Evolutionary conservation across 1,140 invertebrate species (phyloP).

Genomic region (Laodelphax striatellus): DNA sequence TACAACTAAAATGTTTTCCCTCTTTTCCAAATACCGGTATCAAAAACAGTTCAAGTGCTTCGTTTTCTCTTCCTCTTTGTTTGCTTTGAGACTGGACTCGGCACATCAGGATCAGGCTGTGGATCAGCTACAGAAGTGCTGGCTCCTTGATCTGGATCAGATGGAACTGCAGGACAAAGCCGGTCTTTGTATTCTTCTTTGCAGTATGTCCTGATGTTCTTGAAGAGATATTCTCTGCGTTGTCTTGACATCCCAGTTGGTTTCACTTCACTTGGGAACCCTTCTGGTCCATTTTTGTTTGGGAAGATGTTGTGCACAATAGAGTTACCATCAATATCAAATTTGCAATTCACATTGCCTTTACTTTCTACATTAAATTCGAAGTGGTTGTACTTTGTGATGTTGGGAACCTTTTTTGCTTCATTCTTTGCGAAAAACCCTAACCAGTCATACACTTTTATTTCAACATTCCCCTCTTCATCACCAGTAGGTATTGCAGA

Average conservation of each 20-base stretch:
- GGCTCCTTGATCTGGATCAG: background rate
- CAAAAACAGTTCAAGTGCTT: background rate
- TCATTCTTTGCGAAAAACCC: constrained; percentile 1
- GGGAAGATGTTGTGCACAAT: constrained; percentile 2
- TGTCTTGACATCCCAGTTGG: background rate
- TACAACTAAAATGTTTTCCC: background rate
- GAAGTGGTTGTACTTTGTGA: constrained; percentile 10
- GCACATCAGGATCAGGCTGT: too few relatives aligned
- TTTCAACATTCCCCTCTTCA: constrained; percentile 8
- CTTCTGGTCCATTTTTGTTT: background rate
- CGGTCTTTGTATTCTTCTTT: constrained; percentile 7
- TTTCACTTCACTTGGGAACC: background rate
- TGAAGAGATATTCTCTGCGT: constrained; percentile 7
- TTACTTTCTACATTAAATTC: constrained; percentile 2
- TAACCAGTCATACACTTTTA: constrained; percentile 8
- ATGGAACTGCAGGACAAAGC: background rate
- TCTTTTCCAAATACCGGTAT: background rate
- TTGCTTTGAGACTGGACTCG: too few relatives aligned
- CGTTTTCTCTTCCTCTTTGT: too few relatives aligned
- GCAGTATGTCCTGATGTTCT: constrained; percentile 9
- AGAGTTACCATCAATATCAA: background rate
- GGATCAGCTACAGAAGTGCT: too few relatives aligned
- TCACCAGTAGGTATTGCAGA: background rate
- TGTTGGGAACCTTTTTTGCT: constrained; percentile 5
- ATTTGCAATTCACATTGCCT: constrained; percentile 4